Evolutionary conservation across 2,113 vertebrate species (phyloP).

Genomic region (Ptychochromis oligacanthus): DNA sequence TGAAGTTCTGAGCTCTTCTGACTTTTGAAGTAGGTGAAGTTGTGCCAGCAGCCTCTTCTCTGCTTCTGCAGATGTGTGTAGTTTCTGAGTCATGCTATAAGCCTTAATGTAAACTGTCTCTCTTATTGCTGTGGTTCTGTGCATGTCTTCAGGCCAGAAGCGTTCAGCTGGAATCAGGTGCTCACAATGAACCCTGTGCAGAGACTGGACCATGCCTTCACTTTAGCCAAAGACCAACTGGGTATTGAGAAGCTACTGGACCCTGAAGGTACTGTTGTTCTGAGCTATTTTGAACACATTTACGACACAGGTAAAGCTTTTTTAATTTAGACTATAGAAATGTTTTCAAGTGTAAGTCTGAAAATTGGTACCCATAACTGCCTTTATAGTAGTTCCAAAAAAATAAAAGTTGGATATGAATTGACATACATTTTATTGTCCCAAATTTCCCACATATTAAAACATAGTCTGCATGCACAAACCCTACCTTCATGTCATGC

Average conservation of each 20-base stretch:
- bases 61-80: not conserved
- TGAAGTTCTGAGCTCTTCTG: not conserved
- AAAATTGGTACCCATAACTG: not conserved
- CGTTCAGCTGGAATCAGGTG: slow-evolving; percentile 90
- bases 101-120: not conserved
- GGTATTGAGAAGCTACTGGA: slow-evolving; percentile 94
- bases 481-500: slow-evolving; percentile 37
- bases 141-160: slow-evolving; percentile 83
- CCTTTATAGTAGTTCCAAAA: not conserved
- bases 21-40: not conserved
- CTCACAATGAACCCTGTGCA: slow-evolving; percentile 81
- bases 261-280: slow-evolving; percentile 87
- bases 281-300: not conserved
- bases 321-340: not conserved
- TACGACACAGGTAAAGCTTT: not conserved
- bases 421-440: not conserved
- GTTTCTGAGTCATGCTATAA: not conserved
- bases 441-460: slow-evolving; percentile 24
- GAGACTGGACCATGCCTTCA: slow-evolving; percentile 92
- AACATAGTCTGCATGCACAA: not conserved
- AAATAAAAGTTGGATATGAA: not conserved
- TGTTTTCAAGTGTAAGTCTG: not conserved
- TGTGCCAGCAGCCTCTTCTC: not conserved
- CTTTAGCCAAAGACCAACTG: slow-evolving; percentile 88
- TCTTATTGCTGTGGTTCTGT: not conserved